A percentile compares a stretch with the other conserved stretches of the same genome.
These are phyloP conservation scores for Labroides dimidiatus DNA, from an alignment of 2,797 vertebrate genomes.

Conservation along the genomic window DNA sequence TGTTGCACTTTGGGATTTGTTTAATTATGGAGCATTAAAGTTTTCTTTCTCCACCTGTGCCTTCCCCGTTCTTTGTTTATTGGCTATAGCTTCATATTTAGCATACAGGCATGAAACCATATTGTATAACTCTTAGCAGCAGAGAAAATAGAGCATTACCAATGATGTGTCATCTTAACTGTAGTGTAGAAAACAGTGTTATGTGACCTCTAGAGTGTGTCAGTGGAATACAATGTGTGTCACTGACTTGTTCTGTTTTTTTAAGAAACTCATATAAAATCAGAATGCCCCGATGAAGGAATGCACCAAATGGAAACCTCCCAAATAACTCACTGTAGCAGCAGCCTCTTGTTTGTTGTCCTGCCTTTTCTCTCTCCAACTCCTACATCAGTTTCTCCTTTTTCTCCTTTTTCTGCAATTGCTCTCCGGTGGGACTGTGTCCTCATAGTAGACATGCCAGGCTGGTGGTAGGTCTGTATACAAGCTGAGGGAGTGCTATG, in stretches of 20 bases:
- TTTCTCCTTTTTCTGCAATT: background rate
- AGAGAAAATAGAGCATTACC: background rate
- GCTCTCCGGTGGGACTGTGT: background rate
- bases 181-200: background rate
- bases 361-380: slow-evolving; percentile 5
- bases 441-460: slow-evolving; percentile 89
- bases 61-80: background rate
- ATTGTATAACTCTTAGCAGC: background rate
- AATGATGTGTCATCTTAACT: background rate
- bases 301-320: slow-evolving; percentile 5
- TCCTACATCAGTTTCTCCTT: background rate
- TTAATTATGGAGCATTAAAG: too few relatives aligned
- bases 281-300: slow-evolving; percentile 22
- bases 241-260: background rate
- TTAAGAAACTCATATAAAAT: slow-evolving; percentile 12
- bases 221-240: slow-evolving; percentile 7
- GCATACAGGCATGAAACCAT: background rate
- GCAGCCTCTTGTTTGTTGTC: slow-evolving; percentile 17
- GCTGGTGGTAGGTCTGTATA: slow-evolving; percentile 82
- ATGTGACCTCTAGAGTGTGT: background rate
- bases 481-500: too few relatives aligned
- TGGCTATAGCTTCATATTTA: background rate
- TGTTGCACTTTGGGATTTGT: too few relatives aligned
- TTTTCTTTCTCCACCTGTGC: too few relatives aligned
- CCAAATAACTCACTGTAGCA: slow-evolving; percentile 24